A percentile compares a stretch with the other conserved stretches of the same genome.
Conservation (phyloP, 2,113 vertebrate genomes). For the Sinocyclocheilus maitianheensis region DNA sequence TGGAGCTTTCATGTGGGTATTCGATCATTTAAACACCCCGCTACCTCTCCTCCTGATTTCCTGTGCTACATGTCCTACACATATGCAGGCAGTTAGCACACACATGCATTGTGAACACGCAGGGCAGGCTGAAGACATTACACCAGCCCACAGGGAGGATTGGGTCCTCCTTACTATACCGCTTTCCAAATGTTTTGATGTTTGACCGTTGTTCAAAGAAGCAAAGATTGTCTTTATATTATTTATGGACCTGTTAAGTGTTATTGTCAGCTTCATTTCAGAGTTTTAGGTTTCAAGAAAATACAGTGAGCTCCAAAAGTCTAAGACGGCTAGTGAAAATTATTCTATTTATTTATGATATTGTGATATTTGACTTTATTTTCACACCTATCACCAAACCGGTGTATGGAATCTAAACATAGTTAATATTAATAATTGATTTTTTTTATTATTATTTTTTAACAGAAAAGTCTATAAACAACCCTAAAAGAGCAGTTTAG, state of each 20-base stretch:
- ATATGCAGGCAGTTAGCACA: conserved; percentile 50
- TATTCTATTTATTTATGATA: background rate
- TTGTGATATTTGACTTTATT: background rate
- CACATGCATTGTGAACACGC: conserved; percentile 27
- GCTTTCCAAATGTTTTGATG: conserved; percentile 43
- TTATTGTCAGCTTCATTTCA: conserved; percentile 23
- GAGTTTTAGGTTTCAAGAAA: background rate
- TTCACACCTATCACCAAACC: background rate
- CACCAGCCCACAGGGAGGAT: conserved; percentile 4
- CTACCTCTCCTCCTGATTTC: conserved; percentile 13
- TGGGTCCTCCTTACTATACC: conserved; percentile 16
- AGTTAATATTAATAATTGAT: background rate
- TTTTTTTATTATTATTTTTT: background rate
- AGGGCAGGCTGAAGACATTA: conserved; percentile 42
- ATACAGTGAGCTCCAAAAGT: background rate
- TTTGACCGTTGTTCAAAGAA: conserved; percentile 24
- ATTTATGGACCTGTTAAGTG: conserved; percentile 37
- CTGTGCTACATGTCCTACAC: conserved; percentile 29
- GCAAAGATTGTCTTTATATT: conserved; percentile 41
- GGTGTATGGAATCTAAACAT: background rate
- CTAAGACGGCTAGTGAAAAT: background rate
- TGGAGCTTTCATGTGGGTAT: background rate
- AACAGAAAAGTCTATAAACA: background rate
- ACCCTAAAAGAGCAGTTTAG: background rate
- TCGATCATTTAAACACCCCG: background rate